Evolutionary conservation across 2,113 vertebrate genomes (phyloP), one percentile per base, ranked within the genome.

Genomic region (Ahaetulla prasina): DNA sequence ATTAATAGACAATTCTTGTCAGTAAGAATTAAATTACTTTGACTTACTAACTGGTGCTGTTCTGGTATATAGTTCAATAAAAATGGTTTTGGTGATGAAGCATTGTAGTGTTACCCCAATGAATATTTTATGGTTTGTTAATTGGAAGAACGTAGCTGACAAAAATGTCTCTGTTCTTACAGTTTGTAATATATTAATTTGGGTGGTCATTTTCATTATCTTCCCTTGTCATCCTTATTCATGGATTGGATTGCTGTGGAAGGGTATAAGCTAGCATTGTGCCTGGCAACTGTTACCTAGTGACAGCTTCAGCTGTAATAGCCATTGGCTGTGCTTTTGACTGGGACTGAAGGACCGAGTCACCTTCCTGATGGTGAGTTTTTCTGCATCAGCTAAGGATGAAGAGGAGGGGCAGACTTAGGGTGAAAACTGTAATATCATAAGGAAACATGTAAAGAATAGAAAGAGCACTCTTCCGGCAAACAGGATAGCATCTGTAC

Each of bases 201-300:
- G 57, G 88, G 91, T 93, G 96, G 95, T 96, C 95, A 96, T 80
- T 95, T 94, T 85, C 95, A 92, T 97, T 96, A 95, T 96, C 94
- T 96, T 96, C 94, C 96, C 97, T 97, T 97, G 96, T 98, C 98
- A 96, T 93, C 97, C 96, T 98, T 97, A 96, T 96, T 98, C 96
- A 93, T 94, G 96, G 95, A 96, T 96, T 94, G 96, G 95, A 96
- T 96, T 94, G 93, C 96, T 11, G 97, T 97, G 96, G 95, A 96
- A 97, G 97, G 97, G 97, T 98, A 96, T 97, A 96, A 96, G 97
- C 97, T 96, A 95, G 96, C 91, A 96, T 97, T 97, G 97, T 97
- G 98, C 98, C 95, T 98, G 98, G 98, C 97, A 98, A 98, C 98
- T 98, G 98, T 98, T 98, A 98, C 98, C 96, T 98, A 98, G 98